Evolutionary conservation across 2,888 invertebrate genomes (phyloP), one percentile per base, ranked within the genome.

Genomic region (Cotesia congregata): DNA sequence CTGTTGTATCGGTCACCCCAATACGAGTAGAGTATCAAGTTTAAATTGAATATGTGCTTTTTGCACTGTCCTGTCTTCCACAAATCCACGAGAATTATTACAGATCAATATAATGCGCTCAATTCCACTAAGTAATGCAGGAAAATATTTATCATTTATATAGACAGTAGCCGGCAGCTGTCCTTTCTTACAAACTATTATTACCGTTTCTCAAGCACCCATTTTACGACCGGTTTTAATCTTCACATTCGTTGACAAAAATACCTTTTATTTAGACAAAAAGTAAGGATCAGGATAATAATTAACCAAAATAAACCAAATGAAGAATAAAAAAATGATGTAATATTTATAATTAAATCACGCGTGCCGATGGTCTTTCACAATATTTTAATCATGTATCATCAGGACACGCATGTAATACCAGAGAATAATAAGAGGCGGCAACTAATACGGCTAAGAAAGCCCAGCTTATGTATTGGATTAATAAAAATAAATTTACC

Each of bases 161-260:
- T 62, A 6, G 62, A n/a, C 60, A 74, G 50, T 50, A 50, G 50
- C 12, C 59, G 20, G 76, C 77, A 62, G 59, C 74, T 73, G 77
- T 76, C 78, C 30, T 30, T 79, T 75, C 80, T 60, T 61, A 74
- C 79, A 79, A 80, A 78, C 78, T 81, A 81, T 79, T 79, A 81
- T 80, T 81, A 81, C 81, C 78, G 79, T 81, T 78, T 78, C 71
- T 75, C 65, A 75, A 69, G 77, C 77, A 75, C 70, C 61, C 75
- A 78, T 69, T 50, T 62, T 20, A 20, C 65, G 75, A 75, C 75
- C 75, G 75, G 75, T 75, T 75, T 17, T 71, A 7, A 65, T 64
- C 50, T 50, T 50, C 12, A 12, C 50, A 50, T 50, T 12, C 50
- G 7, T 50, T 30, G 30, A 30, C 30, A 30, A 30, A 30, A 30